Evolutionary conservation across 2,113 vertebrate species (phyloP).

Genomic region (Bos indicus): DNA sequence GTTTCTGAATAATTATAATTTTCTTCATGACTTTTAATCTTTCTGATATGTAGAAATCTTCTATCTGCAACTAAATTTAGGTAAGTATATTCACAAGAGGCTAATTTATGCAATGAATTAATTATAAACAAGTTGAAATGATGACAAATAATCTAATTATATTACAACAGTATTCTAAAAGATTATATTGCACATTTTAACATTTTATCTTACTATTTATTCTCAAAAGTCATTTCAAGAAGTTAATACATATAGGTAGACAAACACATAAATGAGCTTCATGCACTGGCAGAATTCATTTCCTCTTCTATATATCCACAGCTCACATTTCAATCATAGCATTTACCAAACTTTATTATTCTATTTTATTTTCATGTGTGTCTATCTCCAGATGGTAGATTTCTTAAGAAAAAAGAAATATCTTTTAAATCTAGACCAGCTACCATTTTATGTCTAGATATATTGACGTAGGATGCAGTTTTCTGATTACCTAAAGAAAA

Average conservation of each 20-base stretch:
- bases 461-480: neutral
- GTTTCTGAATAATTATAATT: constrained; percentile 13
- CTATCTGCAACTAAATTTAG: neutral
- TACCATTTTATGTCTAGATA: neutral
- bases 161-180: neutral
- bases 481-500: neutral
- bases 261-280: neutral
- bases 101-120: neutral
- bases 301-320: neutral
- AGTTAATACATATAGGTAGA: neutral
- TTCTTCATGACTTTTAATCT: constrained; percentile 24
- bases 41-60: neutral
- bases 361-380: neutral
- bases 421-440: neutral
- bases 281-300: neutral
- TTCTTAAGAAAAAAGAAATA: neutral
- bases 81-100: neutral
- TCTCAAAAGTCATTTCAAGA: neutral
- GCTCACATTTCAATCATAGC: neutral
- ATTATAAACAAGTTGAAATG: constrained; percentile 24
- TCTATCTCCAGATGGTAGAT: neutral
- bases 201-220: neutral
- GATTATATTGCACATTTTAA: neutral
- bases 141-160: constrained; percentile 18
- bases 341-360: neutral